Base-by-base conservation (phyloP, 2,797 vertebrate genomes). In the Myotis daubentonii region DNA sequence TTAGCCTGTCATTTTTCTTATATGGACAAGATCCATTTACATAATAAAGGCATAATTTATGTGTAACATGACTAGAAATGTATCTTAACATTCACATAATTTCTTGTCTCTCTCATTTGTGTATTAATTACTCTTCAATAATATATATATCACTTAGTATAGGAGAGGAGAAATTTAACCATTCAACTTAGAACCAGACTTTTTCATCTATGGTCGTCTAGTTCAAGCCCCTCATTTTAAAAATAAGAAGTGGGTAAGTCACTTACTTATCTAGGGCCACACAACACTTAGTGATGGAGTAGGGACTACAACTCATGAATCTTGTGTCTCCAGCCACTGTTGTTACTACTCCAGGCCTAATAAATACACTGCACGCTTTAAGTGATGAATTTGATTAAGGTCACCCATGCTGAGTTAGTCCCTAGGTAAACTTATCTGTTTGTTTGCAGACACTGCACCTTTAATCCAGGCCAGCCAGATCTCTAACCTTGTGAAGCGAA, bases 141-240 rank as follows among this genome's bases (percentile, higher is more conserved):
- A 84, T 74, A 10, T 85, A 47, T 72, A 53, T 87, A 41, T 5
- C 36, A 49, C 85, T 71, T 71, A 90, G 41, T 71, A 57, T 25
- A 23, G 12, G 30, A 86, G 41, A 89, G 33, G 33, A 13, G 17
- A 76, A 78, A 89, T 81, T 86, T 84, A 20, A 80, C 16, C 57
- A 83, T 62, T 66, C 30, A 55, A 89, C 6, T 91, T 79, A 87
- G 75, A 90, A 90, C 71, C 47, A 89, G 88, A 95, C 89, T 78
- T 89, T 70, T 87, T 33, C 57, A 66, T 20, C 36, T 95, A 65
- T 85, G 19, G 23, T 68, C 49, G 85, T 33, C 5, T 60, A 82
- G 11, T 65, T 96, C 30, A 84, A 65, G 15, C 11, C 6, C 19
- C 9, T 85, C 28, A 65, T 82, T 94, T 91, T 80, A 80, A 36